Conservation (phyloP, 2,888 invertebrate species). For the Napeogenes inachia region DNA sequence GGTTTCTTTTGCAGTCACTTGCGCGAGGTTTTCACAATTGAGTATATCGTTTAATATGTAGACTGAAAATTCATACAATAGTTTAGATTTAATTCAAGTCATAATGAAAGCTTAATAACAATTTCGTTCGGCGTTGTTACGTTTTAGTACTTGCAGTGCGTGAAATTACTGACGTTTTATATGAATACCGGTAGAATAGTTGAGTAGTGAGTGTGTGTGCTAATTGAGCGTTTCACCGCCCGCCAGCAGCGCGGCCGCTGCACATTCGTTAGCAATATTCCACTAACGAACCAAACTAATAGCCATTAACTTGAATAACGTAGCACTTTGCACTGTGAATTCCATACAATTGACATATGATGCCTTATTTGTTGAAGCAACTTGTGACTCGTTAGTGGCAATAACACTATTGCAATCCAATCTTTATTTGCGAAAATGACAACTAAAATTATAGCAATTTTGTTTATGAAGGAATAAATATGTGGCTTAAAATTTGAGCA, state of each 20-base stretch:
- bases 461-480: too few species aligned
- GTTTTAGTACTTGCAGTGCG: slow-evolving; percentile 35
- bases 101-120: slow-evolving; percentile 14
- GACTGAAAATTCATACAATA: background rate
- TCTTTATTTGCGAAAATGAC: too few species aligned
- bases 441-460: too few species aligned
- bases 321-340: slow-evolving; percentile 65
- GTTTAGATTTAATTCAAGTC: slow-evolving; percentile 8
- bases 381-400: slow-evolving; percentile 20
- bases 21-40: slow-evolving; percentile 11
- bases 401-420: slow-evolving; percentile 12
- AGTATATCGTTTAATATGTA: background rate
- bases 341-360: slow-evolving; percentile 53
- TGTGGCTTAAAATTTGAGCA: background rate
- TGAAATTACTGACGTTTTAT: slow-evolving; percentile 50
- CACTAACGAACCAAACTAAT: slow-evolving; percentile 76
- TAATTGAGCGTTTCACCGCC: slow-evolving; percentile 69
- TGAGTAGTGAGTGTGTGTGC: slow-evolving; percentile 49
- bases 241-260: slow-evolving; percentile 55
- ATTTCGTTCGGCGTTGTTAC: slow-evolving; percentile 22
- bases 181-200: slow-evolving; percentile 49
- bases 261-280: slow-evolving; percentile 76
- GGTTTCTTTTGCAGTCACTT: slow-evolving; percentile 39
- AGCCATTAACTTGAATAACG: slow-evolving; percentile 75
- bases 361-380: slow-evolving; percentile 38